Evolutionary conservation across 92 coral and sea anemone species (phyloP).

Genomic region (Heteractis magnifica): DNA sequence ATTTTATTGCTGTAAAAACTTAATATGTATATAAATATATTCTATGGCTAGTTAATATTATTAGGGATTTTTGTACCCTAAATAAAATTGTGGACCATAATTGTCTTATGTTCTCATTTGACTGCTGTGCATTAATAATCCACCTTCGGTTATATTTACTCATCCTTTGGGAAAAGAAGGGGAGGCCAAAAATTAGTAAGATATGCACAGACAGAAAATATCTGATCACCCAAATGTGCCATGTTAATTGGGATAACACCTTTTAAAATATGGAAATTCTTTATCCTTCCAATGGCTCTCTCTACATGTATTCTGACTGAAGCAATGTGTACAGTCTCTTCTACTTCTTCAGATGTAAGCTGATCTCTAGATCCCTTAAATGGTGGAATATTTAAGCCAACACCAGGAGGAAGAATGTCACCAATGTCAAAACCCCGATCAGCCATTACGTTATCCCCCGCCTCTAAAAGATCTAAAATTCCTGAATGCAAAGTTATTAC

Average conservation of each 20-base stretch:
- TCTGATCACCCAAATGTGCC: slow-evolving; percentile 57
- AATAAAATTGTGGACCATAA: no score
- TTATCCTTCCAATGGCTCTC: slow-evolving; percentile 58
- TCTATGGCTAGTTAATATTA: no score
- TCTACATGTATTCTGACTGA: slow-evolving; percentile 58
- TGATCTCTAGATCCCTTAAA: slow-evolving; percentile 54
- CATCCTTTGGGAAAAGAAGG: slow-evolving; percentile 17
- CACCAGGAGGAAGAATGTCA: slow-evolving; percentile 19
- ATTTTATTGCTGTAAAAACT: no score
- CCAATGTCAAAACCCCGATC: slow-evolving; percentile 35
- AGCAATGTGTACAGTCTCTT: slow-evolving; percentile 40
- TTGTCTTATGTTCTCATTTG: no score
- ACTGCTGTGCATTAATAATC: no score
- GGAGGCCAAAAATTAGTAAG: slow-evolving; percentile 47
- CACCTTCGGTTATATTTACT: no score
- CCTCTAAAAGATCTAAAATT: slow-evolving; percentile 3
- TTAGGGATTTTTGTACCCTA: no score
- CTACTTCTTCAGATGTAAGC: slow-evolving; percentile 31
- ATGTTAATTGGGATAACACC: slow-evolving; percentile 48
- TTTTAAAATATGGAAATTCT: slow-evolving; percentile 60
- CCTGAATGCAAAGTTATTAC: slow-evolving; percentile 21
- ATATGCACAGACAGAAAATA: slow-evolving; percentile 49
- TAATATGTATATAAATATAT: no score
- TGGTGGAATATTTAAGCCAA: slow-evolving; percentile 51
- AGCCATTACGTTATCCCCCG: slow-evolving; percentile 38